phyloP scores from a whole-genome alignment of 2,888 invertebrate genomes.

The Eupithecia inturbata region DNA sequence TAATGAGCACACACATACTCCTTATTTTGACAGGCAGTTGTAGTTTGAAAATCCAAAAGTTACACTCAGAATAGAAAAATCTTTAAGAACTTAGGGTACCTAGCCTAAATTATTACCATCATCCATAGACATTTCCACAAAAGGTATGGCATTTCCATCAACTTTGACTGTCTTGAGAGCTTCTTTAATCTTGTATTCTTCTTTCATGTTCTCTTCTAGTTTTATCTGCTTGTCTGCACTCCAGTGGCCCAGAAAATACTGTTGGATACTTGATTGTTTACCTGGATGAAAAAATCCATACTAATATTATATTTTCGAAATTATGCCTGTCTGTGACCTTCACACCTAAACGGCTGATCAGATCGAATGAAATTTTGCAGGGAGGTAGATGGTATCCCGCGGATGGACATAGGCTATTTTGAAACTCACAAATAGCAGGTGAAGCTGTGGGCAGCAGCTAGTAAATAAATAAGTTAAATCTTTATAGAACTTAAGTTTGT shows the following conservation, averaged over 20 bases:
- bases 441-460: no score
- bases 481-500: no score
- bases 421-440: no score
- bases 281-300: conserved; percentile 66
- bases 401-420: no score
- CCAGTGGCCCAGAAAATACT: conserved; percentile 93
- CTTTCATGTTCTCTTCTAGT: conserved; percentile 78
- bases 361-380: no score
- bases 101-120: conserved; percentile 84
- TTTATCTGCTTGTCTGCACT: conserved; percentile 86
- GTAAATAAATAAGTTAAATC: conserved; percentile 23
- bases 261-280: conserved; percentile 92
- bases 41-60: not conserved
- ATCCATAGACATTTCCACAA: conserved; percentile 92
- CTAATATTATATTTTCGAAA: no score
- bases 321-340: no score
- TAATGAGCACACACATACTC: not conserved
- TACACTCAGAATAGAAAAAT: not conserved
- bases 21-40: not conserved
- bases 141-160: conserved; percentile 89
- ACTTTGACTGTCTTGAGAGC: conserved; percentile 88
- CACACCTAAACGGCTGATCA: no score
- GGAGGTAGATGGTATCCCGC: no score
- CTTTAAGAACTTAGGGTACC: no score
- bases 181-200: conserved; percentile 79